Base-by-base conservation (phyloP, 2,888 invertebrate species). In the Limnephilus marmoratus region DNA sequence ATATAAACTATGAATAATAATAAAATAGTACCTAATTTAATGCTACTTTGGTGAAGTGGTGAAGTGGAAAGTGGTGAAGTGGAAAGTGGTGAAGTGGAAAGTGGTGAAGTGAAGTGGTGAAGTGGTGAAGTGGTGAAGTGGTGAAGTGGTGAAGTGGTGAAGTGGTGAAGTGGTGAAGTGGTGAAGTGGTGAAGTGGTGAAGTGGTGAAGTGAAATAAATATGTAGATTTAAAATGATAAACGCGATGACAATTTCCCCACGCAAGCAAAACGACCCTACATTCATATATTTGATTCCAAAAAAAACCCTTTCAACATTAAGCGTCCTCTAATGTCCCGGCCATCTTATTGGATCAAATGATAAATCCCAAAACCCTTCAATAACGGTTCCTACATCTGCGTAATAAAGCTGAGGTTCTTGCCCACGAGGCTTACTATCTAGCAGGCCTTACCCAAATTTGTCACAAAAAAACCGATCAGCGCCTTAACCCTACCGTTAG, bases 381-480 rank as follows among this genome's bases (percentile, higher is more conserved):
- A 86, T 86, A 86, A 86, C 85, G 85, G 45, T 7, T 12, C 45
- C 45, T 45, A 45, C 85, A 86, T 86, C 85, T 34, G 29, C 45
- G 85, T 86, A 86, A 49, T 86, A 86, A 86, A 86, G 41, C 85
- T n/a, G 41, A 45, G n/a, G 2, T 41, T 86, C 29, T 41, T 41
- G 18, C 45, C 41, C 45, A 29, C 49, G 41, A 37, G 49, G 34
- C 83, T 86, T 86, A 49, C 15, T 49, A 86, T 86, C 85, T 86
- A 41, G n/a, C 3, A 41, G 45, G 85, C 45, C 45, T 15, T 49
- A 86, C 85, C 85, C 85, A 86, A 86, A 86, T 86, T 86, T 86
- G 85, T 86, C 85, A 86, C 85, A 86, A 86, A 86, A 85, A 86
- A 86, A 86, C 85, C 85, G 85, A 86, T 86, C 85, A 41, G 85